Evolutionary conservation across 2,888 invertebrate species (phyloP).

Genomic region (Eudasyphora cyanicolor): DNA sequence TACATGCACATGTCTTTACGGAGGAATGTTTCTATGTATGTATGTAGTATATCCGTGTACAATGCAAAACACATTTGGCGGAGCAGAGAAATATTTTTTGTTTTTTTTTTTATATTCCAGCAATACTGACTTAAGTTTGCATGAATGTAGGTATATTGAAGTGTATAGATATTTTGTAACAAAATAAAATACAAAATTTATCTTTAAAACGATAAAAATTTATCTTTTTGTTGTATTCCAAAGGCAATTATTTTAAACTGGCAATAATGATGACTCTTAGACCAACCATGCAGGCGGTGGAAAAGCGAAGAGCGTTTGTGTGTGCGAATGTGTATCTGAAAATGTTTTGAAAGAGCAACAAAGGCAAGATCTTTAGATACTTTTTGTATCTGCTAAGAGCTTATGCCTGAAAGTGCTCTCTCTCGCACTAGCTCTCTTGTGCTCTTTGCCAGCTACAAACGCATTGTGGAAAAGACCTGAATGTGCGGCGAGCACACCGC

Average conservation of each 20-base stretch:
- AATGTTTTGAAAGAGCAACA: slow-evolving; percentile 19
- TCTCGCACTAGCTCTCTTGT: too few relatives aligned
- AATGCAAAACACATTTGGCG: slow-evolving; percentile 2
- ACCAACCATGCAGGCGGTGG: slow-evolving; percentile 2
- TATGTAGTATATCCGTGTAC: neutral
- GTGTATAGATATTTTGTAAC: slow-evolving; percentile 23
- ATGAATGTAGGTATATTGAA: neutral
- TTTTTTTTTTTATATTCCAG: too few relatives aligned
- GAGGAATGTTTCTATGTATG: neutral
- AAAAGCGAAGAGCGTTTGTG: neutral
- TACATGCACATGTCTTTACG: neutral
- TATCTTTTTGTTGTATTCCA: too few relatives aligned
- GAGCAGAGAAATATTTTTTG: neutral
- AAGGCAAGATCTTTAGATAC: slow-evolving; percentile 63
- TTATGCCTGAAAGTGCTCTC: too few relatives aligned
- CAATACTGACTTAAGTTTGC: neutral
- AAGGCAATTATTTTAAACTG: slow-evolving; percentile 23
- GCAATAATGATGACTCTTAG: slow-evolving; percentile 19
- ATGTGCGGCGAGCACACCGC: slow-evolving; percentile 50
- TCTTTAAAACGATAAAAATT: slow-evolving; percentile 25
- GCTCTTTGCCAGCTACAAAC: too few relatives aligned
- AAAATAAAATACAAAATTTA: slow-evolving; percentile 19
- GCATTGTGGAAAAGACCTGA: slow-evolving; percentile 1
- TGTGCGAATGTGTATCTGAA: neutral
- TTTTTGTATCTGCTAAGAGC: slow-evolving; percentile 41